Evolutionary conservation across 2,113 vertebrate species (phyloP), one percentile per base, ranked within the genome.

Genomic region (Merops nubicus): DNA sequence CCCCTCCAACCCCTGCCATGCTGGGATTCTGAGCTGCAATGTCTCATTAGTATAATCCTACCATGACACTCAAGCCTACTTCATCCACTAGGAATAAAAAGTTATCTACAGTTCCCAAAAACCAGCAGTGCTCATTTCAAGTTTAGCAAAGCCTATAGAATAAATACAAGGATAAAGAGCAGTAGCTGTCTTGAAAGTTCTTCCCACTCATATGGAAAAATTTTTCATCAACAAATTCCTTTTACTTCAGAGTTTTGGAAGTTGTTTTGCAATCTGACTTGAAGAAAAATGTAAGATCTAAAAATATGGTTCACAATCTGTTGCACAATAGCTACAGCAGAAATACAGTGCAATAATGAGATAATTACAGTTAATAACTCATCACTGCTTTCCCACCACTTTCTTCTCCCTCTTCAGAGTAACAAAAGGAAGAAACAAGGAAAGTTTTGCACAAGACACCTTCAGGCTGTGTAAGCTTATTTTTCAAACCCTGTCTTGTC

Each of bases 341-440:
- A 75, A 91, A 93, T 63, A 85, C 82, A 85, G 81, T 28, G 48
- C 81, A 96, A 76, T 70, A 94, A 87, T 92, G 91, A 91, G 36
- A 56, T 94, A 94, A 96, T 95, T 94, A 91, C 3, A 87, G 84
- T 91, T 92, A 96, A 97, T 96, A 96, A 93, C 62, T 88, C 96
- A 84, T 97, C 94, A 80, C 83, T 83, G 88, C 90, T 97, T 93
- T 95, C 94, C 86, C 72, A 94, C 77, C 92, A 91, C 84, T 94
- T 91, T 94, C 81, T 67, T 92, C 86, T 78, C 65, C 59, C 59
- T 92, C 77, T 95, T 93, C 72, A 92, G 80, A 65, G 47, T 34
- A 91, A 96, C 88, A 97, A 97, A 95, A 96, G 80, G 69, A 94
- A 95, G 93, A 93, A 95, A 76, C 25, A 93, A 92, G 86, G 93